Conservation (phyloP, 92 coral and sea anemone species). For the Epizoanthus rinbou region DNA sequence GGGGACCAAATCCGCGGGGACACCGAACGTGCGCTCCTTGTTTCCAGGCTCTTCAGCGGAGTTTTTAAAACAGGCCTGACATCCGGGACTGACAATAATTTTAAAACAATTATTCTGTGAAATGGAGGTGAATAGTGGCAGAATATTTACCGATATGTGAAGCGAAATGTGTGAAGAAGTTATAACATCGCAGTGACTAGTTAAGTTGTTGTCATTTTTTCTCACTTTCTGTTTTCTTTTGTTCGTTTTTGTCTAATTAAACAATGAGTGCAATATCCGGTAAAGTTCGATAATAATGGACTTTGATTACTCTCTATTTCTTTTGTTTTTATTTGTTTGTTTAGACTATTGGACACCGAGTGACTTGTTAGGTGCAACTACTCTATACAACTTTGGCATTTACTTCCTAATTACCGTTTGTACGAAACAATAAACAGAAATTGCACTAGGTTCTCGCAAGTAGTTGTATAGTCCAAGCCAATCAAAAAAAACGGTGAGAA, state of each 20-base stretch:
- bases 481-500: conserved; percentile 20
- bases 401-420: conserved; percentile 16
- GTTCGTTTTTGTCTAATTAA: conserved; percentile 7
- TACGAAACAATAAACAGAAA: conserved; percentile 12
- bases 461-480: conserved; percentile 19
- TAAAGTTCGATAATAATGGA: conserved; percentile 12
- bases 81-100: too few species aligned
- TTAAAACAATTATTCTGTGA: too few species aligned
- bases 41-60: too few species aligned
- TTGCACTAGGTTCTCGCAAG: conserved; percentile 23
- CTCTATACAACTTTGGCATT: conserved; percentile 12
- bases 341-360: conserved; percentile 20
- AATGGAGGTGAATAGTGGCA: background rate
- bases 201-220: conserved; percentile 12
- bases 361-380: conserved; percentile 16
- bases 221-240: conserved; percentile 16
- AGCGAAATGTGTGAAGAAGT: conserved; percentile 20
- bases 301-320: conserved; percentile 23
- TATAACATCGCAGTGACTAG: too few species aligned
- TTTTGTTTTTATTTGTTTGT: conserved; percentile 7
- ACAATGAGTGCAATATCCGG: conserved; percentile 23
- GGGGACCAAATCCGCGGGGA: too few species aligned
- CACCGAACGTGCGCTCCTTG: too few species aligned
- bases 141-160: conserved; percentile 16
- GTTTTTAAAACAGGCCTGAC: too few species aligned